phyloP scores from a whole-genome alignment of 2,888 invertebrate genomes.

The Rotaria magnacalcarata region DNA sequence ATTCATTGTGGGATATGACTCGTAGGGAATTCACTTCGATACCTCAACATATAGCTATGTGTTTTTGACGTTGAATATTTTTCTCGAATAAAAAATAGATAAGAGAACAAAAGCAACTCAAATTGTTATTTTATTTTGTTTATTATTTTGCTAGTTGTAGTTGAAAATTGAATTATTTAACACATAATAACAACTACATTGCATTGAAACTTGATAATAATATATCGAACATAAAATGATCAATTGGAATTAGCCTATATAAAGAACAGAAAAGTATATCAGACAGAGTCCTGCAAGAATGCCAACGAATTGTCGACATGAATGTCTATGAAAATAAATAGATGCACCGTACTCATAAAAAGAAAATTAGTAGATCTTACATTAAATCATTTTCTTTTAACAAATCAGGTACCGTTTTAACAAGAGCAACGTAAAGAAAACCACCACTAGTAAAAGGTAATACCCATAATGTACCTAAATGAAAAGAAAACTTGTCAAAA shows the following conservation, averaged over 20 bases:
- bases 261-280: not conserved
- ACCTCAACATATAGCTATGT: no score
- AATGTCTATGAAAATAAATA: not conserved
- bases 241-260: not conserved
- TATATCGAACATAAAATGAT: no score
- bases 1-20: no score
- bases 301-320: not conserved
- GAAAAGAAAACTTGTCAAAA: not conserved
- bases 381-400: slow-evolving; percentile 37
- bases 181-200: no score
- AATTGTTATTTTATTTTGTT: no score
- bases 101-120: no score
- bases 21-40: no score
- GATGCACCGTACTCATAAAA: not conserved
- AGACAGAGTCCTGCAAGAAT: not conserved
- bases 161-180: no score
- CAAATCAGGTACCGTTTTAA: slow-evolving; percentile 43
- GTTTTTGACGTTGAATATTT: no score
- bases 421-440: slow-evolving; percentile 78
- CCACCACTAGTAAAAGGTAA: slow-evolving; percentile 95
- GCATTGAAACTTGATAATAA: no score
- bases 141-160: no score
- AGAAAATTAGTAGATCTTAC: not conserved
- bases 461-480: slow-evolving; percentile 69
- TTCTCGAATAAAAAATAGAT: no score